phyloP scores from a whole-genome alignment of 2,113 vertebrate species.

The Macquaria ambigua region DNA sequence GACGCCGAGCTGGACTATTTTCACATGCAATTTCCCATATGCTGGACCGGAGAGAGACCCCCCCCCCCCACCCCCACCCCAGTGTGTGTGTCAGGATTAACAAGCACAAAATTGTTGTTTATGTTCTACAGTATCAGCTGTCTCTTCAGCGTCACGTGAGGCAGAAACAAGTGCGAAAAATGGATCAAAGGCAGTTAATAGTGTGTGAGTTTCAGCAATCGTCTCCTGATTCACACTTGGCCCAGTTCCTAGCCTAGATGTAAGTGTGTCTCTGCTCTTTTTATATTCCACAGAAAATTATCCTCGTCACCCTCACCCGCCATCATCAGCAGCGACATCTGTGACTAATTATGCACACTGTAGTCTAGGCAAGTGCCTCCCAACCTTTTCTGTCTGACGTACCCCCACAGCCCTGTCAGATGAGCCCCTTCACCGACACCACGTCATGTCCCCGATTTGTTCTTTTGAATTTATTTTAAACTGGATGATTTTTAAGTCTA shows the following conservation, averaged over 20 bases:
- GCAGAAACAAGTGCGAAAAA: neutral
- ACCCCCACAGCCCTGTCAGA: neutral
- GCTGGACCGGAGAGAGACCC: conserved; percentile 8
- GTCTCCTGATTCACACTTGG: conserved; percentile 61
- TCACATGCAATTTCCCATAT: neutral
- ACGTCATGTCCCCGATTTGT: neutral
- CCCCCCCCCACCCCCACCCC: neutral
- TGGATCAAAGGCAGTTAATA: conserved; percentile 43
- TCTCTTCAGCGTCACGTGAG: neutral
- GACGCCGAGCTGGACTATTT: conserved; percentile 9
- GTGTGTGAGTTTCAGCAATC: conserved; percentile 46
- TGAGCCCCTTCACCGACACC: neutral
- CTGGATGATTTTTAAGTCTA: neutral
- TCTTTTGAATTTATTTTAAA: neutral
- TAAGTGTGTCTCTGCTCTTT: conserved; percentile 65
- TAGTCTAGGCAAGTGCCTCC: conserved; percentile 18
- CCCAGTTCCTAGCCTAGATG: conserved; percentile 62
- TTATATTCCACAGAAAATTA: conserved; percentile 52
- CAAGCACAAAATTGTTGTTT: conserved; percentile 16
- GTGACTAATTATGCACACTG: conserved; percentile 40
- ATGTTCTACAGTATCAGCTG: conserved; percentile 30
- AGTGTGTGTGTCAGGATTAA: conserved; percentile 20
- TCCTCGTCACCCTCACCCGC: conserved; percentile 41
- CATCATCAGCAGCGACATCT: conserved; percentile 40
- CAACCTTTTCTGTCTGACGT: conserved; percentile 10